Base-by-base conservation (phyloP, 2,888 invertebrate genomes). In the Protonemura montana region DNA sequence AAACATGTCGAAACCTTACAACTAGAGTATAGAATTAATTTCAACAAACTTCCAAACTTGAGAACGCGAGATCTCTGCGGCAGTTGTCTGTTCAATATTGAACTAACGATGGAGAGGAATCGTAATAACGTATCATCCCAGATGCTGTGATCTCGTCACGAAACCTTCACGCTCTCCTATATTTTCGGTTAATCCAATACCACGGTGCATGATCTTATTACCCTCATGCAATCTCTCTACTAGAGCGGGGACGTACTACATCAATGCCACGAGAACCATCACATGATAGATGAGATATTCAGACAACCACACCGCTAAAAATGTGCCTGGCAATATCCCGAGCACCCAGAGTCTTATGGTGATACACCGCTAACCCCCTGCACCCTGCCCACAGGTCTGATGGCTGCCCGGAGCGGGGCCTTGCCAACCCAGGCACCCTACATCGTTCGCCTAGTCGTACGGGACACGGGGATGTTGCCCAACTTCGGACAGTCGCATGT, bases 341-440 rank as follows among this genome's bases (percentile, higher is more conserved):
- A 35, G 35, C 35, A 6, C 35, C 35, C 5, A 35, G 35, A 35
- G 35, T 10, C 35, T 6, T n/a, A n/a, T n/a, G 35, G 3, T 10
- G 35, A 35, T 3, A 6, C 3, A 35, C 10, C 35, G 35, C 35
- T 10, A 35, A 35, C 35, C 59, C 41, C 41, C 59, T 59, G 59
- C 59, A 59, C 59, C 59, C 59, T 59, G 59, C 59, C 59, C 78
- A 28, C 78, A 78, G 78, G 78, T 78, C 28, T 78, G 78, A 78
- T 78, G 78, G 78, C 78, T 5, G 78, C 78, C 7, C 26, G 28
- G 28, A 78, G 78, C 26, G 78, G 27, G 6, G 78, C 26, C 21
- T 16, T 78, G 78, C 78, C 78, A 7, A 28, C 78, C 26, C 78
- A 27, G 28, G 78, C 78, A n/a, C 78, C 78, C 78, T 78, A 78